Conservation (phyloP, 2,113 vertebrate genomes). For the Hassar affinis region DNA sequence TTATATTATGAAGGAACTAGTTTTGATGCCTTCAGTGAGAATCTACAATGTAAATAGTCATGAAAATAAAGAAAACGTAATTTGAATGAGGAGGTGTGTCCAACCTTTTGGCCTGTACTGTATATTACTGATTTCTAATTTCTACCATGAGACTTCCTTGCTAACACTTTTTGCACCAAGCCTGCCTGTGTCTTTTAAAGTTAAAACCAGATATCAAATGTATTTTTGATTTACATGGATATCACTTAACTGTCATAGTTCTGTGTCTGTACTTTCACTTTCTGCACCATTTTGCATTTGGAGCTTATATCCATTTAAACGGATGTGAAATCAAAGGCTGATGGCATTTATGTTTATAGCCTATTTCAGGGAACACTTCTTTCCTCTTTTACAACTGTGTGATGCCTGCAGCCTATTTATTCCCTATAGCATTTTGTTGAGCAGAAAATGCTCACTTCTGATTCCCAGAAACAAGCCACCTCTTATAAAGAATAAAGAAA, state of each 20-base stretch:
- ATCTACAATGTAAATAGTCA: no score
- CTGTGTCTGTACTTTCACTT: neutral
- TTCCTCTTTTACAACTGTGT: constrained; percentile 12
- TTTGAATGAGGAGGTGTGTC: no score
- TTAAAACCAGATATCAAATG: neutral
- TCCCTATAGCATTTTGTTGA: constrained; percentile 14
- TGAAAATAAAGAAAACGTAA: no score
- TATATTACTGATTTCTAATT: no score
- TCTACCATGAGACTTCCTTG: neutral
- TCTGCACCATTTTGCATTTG: neutral
- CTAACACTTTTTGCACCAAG: neutral
- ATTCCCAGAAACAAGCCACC: neutral
- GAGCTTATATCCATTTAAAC: constrained; percentile 26
- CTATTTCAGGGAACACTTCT: constrained; percentile 29
- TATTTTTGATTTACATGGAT: constrained; percentile 15
- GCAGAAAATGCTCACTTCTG: constrained; percentile 21
- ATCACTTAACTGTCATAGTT: constrained; percentile 3
- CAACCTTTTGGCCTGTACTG: no score
- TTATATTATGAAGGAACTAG: no score
- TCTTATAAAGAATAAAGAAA: constrained; percentile 16
- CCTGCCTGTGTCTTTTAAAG: neutral
- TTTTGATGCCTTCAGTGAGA: no score
- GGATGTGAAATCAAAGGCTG: constrained; percentile 8
- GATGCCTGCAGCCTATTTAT: constrained; percentile 30
- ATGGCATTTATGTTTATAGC: constrained; percentile 25